Percentiles rank a stretch among this genome's conserved stretches.
These are phyloP conservation scores for Progne subis DNA, from an alignment of 2,113 vertebrate genomes.

Conservation along the genomic window DNA sequence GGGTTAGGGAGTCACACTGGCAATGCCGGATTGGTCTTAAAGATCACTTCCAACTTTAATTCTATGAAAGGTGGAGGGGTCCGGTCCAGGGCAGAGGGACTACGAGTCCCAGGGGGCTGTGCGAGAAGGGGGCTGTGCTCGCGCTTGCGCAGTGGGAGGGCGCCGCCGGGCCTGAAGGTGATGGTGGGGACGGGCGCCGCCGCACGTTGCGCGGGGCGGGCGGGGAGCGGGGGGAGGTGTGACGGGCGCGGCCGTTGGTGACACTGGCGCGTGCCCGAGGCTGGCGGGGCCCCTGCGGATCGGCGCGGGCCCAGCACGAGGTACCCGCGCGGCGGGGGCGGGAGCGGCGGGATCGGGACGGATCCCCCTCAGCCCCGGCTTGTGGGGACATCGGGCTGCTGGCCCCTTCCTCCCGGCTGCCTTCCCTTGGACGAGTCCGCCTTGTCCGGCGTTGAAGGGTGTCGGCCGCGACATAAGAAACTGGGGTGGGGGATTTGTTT, in stretches of 20 bases:
- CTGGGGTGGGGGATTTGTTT: neutral
- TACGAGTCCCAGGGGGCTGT: neutral
- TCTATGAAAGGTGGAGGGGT: rapidly evolving
- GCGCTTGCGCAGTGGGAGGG: neutral
- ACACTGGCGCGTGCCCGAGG: neutral
- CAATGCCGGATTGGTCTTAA: neutral
- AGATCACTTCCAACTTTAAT: no score
- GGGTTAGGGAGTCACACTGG: no score
- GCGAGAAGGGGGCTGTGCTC: rapidly evolving
- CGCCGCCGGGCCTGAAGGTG: neutral
- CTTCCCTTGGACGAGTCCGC: no score
- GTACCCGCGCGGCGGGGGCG: neutral
- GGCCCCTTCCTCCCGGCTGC: no score
- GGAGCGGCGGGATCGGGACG: neutral
- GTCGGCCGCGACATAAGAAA: neutral
- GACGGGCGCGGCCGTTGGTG: neutral
- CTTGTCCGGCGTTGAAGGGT: neutral
- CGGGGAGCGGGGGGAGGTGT: neutral
- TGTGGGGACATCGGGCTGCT: neutral
- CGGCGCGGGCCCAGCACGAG: neutral
- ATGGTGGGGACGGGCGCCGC: neutral
- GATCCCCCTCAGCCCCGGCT: neutral
- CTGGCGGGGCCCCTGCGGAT: neutral
- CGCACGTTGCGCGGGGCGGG: neutral
- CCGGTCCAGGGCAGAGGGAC: rapidly evolving